These are phyloP conservation scores for Lamprotornis superbus DNA, from an alignment of 2,113 vertebrate genomes.

Conservation along the genomic window DNA sequence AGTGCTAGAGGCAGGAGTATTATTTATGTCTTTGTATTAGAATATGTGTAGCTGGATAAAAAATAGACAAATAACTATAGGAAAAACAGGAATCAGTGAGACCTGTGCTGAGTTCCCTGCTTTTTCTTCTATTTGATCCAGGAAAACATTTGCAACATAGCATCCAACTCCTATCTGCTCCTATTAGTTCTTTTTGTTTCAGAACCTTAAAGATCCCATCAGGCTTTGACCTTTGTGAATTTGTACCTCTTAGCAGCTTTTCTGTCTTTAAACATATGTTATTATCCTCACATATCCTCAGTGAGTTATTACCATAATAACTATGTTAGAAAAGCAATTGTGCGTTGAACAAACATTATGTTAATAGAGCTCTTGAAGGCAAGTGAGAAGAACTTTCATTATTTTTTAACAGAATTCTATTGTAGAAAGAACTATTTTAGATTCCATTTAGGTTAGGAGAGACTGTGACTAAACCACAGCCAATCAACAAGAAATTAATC, in stretches of 20 bases:
- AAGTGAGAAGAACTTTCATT: neutral
- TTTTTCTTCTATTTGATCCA: neutral
- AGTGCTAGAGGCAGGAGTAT: neutral
- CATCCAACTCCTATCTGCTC: neutral
- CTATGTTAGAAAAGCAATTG: neutral
- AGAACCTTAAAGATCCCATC: neutral
- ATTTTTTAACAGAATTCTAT: neutral
- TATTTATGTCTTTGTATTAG: neutral
- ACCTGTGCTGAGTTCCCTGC: neutral
- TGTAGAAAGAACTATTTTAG: neutral
- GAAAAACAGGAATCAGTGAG: neutral
- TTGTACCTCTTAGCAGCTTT: neutral
- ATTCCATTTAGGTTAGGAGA: neutral
- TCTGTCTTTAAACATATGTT: neutral
- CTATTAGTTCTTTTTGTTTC: neutral
- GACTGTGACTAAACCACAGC: neutral
- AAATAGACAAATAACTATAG: neutral
- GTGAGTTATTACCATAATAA: neutral
- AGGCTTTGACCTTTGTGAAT: neutral
- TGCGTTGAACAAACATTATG: neutral
- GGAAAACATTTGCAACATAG: neutral
- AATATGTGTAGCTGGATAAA: neutral
- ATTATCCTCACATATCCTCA: neutral
- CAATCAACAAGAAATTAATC: neutral
- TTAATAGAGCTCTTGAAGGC: neutral